Conservation (phyloP, 37 sponge, comb jelly and placozoan genomes). For the Halisarca cf. caerulea region DNA sequence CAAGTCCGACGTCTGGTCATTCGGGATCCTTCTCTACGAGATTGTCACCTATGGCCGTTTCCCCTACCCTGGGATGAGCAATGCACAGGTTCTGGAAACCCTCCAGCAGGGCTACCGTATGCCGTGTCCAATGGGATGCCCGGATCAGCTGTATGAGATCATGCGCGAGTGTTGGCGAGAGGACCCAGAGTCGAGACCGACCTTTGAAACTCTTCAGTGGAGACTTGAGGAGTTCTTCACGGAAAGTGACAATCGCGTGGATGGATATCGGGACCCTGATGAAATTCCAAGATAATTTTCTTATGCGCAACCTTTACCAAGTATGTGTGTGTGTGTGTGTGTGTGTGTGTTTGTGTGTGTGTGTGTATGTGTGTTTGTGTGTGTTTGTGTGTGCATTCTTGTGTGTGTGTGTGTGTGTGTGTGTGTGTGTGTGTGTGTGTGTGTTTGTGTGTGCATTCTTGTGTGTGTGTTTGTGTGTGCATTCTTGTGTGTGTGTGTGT, state of each 20-base stretch:
- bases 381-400: not conserved
- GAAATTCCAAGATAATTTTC: not conserved
- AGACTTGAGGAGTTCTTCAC: constrained; percentile 86
- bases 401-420: not conserved
- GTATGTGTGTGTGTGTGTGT: not conserved
- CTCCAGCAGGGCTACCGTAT: constrained; percentile 84
- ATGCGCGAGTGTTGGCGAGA: constrained; percentile 93
- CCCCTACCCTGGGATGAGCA: constrained; percentile 97
- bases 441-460: not conserved
- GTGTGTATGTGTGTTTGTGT: not conserved
- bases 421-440: not conserved
- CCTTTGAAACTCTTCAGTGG: constrained; percentile 90
- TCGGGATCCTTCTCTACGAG: constrained; percentile 94
- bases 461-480: constrained; percentile 18
- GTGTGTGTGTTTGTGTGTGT: not conserved
- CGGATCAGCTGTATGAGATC: constrained; percentile 84
- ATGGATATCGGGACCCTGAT: not conserved
- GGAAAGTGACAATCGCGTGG: constrained; percentile 1
- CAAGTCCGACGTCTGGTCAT: constrained; percentile 99
- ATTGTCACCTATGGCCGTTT: constrained; percentile 95
- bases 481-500: constrained; percentile 9
- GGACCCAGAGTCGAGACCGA: constrained; percentile 76
- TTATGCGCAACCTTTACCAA: not conserved
- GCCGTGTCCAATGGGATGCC: constrained; percentile 82
- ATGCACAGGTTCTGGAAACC: constrained; percentile 86